Evolutionary conservation across 2,888 invertebrate genomes (phyloP).

Genomic region (Lithophane socia): DNA sequence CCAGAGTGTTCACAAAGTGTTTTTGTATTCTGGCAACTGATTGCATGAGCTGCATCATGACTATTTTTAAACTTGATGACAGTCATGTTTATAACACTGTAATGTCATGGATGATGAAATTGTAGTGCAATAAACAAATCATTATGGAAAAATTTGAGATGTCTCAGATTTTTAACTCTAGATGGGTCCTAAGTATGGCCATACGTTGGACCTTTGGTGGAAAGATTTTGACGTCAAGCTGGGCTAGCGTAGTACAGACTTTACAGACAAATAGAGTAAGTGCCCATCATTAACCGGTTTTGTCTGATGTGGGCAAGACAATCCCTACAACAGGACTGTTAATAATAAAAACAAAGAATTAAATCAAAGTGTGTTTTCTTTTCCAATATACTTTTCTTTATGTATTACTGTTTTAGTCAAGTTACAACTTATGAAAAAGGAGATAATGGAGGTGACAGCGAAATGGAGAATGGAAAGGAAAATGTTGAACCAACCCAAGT

Average conservation of each 20-base stretch:
- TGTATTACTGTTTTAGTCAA: no score
- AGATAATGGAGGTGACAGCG: background rate
- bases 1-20: background rate
- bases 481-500: background rate
- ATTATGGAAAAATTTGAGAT: background rate
- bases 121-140: constrained; percentile 36
- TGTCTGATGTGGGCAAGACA: background rate
- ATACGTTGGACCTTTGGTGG: no score
- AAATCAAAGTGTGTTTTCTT: background rate
- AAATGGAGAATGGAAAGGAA: background rate
- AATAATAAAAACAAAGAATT: background rate
- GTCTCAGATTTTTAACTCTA: background rate
- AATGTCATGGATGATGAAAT: constrained; percentile 43
- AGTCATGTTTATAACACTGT: background rate
- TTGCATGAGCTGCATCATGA: constrained; percentile 12
- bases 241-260: no score
- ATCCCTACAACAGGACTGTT: background rate
- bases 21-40: constrained; percentile 40
- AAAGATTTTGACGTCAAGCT: background rate
- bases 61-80: constrained; percentile 39
- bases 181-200: background rate
- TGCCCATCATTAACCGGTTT: background rate
- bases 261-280: background rate
- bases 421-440: background rate
- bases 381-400: background rate